Evolutionary conservation across 2,888 invertebrate genomes (phyloP), one percentile per base, ranked within the genome.

Genomic region (Agrochola litura): DNA sequence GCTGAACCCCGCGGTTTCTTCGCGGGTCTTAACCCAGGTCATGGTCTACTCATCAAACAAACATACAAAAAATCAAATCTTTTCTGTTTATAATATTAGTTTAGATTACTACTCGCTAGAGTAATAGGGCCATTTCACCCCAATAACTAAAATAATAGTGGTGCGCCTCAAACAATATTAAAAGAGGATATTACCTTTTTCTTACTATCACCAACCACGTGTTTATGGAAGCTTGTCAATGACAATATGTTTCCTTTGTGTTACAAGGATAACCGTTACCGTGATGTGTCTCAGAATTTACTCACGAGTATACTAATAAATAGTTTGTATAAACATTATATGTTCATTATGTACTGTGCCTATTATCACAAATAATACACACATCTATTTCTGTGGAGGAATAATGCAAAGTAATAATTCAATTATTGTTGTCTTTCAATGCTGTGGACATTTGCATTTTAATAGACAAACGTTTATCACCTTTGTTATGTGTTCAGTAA

Each of bases 181-280:
- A 67, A 76, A 65, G 58, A 76, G 52, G 60, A 73, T 73, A 77
- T 72, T 63, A 71, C 25, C 63, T 74, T 78, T 83, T 84, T 80
- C 73, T 77, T 73, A 43, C 71, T 67, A 70, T 60, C 64, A 67
- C 52, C n/a, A 60, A 71, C 43, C 76, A 74, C 64, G 73, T 87
- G 86, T 80, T 65, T 70, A 65, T 87, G 85, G 81, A 85, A 87
- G 88, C 69, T 79, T 88, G 88, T 87, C 86, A 85, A 77, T 87
- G 76, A 78, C 83, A 89, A 77, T 64, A 72, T 68, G 58, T 81
- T 81, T 77, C 83, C 82, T 85, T 88, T 84, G 78, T 86, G 10
- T 52, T 73, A 81, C 82, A 79, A 83, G 80, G 79, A 79, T 68
- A 85, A 65, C 56, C 66, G 73, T 66, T 72, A 49, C 43, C 58